A percentile compares a stretch with the other conserved stretches of the same genome.
Evolutionary conservation across 2,113 vertebrate genomes (phyloP).

Genomic region (Monopterus albus): DNA sequence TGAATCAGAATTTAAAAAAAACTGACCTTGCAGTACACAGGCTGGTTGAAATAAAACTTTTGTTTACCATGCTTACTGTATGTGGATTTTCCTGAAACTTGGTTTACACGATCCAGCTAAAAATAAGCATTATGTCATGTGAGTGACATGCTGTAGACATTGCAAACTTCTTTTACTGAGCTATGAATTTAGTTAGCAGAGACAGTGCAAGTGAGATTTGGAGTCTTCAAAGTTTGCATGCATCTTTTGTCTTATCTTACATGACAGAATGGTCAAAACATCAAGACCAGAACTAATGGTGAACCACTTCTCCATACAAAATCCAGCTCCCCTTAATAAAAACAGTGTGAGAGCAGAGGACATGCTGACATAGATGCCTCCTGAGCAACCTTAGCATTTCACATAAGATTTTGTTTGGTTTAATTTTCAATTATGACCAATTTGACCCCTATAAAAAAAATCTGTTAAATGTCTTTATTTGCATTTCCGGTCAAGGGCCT

Average conservation of each 20-base stretch:
- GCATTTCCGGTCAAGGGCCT: conserved; percentile 64
- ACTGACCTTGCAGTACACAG: conserved; percentile 1
- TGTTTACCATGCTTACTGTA: not conserved
- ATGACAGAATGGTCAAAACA: conserved; percentile 41
- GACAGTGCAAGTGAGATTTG: conserved; percentile 11
- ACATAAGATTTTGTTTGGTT: not conserved
- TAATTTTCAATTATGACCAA: conserved; percentile 44
- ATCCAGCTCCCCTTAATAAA: conserved; percentile 16
- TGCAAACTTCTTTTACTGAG: not conserved
- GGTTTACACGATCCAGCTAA: not conserved
- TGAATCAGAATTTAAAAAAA: no score
- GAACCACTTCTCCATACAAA: not conserved
- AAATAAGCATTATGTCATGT: not conserved
- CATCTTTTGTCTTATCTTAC: conserved; percentile 22
- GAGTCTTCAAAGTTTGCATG: not conserved
- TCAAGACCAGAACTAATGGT: conserved; percentile 30
- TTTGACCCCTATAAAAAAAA: conserved; percentile 46
- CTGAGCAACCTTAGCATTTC: conserved; percentile 5
- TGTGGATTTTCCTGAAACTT: not conserved
- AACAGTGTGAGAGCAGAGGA: conserved; percentile 10
- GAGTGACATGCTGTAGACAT: not conserved
- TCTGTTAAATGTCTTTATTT: conserved; percentile 52
- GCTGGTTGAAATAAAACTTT: not conserved
- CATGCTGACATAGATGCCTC: not conserved
- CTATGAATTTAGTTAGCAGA: conserved; percentile 11